A percentile compares a stretch with the other conserved stretches of the same genome.
phyloP scores from a whole-genome alignment of 2,888 invertebrate genomes.

The Tetragonula carbonaria region DNA sequence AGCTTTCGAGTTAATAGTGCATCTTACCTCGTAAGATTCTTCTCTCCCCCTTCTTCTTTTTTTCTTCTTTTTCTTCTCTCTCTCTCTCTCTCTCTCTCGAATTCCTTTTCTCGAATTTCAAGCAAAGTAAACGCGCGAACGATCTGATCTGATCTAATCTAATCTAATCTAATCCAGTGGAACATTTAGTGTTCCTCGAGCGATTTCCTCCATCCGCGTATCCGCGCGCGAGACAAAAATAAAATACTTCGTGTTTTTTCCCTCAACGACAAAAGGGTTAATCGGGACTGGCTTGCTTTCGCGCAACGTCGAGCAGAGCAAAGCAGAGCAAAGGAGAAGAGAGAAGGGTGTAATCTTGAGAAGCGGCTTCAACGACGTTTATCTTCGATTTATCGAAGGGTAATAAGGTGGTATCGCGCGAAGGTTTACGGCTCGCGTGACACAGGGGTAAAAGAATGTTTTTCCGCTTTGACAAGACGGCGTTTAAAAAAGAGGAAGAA shows the following conservation, averaged over 20 bases:
- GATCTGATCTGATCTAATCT: too few relatives aligned
- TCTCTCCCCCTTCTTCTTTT: too few relatives aligned
- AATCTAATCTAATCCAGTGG: too few relatives aligned
- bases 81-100: background rate
- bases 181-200: too few relatives aligned
- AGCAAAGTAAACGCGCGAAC: background rate
- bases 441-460: constrained; percentile 59
- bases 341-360: constrained; percentile 31
- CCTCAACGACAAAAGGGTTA: constrained; percentile 13
- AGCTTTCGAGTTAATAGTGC: constrained; percentile 6
- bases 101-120: too few relatives aligned
- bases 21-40: background rate
- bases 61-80: too few relatives aligned
- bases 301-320: constrained; percentile 36
- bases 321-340: constrained; percentile 9
- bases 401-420: constrained; percentile 43
- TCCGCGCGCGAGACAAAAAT: too few relatives aligned
- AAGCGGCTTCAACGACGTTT: constrained; percentile 36
- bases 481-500: constrained; percentile 44
- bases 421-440: constrained; percentile 43
- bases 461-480: constrained; percentile 56
- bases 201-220: background rate
- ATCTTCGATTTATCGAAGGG: constrained; percentile 59
- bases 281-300: constrained; percentile 5
- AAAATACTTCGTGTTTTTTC: background rate